phyloP scores from a whole-genome alignment of 2,113 vertebrate genomes.

The Pseudopipra pipra region DNA sequence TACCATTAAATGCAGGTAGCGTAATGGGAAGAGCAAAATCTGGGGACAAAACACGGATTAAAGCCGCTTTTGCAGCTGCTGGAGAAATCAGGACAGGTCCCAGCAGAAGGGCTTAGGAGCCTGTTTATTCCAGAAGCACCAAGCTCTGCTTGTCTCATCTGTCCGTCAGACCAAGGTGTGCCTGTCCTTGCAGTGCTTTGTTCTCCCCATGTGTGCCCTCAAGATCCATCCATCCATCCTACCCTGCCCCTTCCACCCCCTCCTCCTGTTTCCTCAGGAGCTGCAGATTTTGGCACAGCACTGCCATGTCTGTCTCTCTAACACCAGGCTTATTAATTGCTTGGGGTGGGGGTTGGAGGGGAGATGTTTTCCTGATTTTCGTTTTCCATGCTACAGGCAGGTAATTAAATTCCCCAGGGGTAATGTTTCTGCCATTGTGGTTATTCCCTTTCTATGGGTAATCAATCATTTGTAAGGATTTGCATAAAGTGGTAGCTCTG shows the following conservation, averaged over 20 bases:
- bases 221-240: neutral
- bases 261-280: neutral
- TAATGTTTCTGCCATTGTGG: neutral
- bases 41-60: neutral
- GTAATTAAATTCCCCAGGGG: neutral
- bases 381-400: neutral
- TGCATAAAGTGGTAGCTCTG: neutral
- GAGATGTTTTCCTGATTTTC: neutral
- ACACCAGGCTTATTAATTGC: neutral
- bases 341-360: neutral
- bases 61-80: neutral
- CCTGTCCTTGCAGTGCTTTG: neutral
- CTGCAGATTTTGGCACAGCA: neutral
- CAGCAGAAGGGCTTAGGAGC: neutral
- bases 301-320: neutral
- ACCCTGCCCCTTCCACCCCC: too few species aligned
- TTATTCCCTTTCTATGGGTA: neutral
- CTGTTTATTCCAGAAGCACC: neutral
- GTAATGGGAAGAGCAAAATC: neutral
- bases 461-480: neutral
- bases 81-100: neutral
- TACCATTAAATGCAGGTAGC: neutral
- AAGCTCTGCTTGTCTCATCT: neutral
- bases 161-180: neutral
- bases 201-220: fast-evolving